Conservation (phyloP, 23 tunicate genomes). For the Styela clava region DNA sequence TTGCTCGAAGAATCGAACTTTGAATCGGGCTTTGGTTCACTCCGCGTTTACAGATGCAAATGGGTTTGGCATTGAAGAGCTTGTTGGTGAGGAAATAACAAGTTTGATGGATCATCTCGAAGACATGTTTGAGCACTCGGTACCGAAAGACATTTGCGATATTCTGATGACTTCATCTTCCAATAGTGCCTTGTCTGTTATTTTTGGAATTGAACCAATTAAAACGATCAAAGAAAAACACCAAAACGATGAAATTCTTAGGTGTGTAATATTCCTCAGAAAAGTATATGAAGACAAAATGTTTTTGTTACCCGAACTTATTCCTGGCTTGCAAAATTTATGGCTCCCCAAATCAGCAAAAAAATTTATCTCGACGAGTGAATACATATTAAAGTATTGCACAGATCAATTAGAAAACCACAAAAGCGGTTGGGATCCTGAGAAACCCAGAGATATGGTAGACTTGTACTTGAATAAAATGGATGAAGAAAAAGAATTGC, state of each 20-base stretch:
- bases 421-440: not conserved
- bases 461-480: not conserved
- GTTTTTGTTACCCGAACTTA: not conserved
- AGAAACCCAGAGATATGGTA: not conserved
- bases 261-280: too few relatives aligned
- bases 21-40: not conserved
- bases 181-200: not conserved
- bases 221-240: not conserved
- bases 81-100: not conserved
- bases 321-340: not conserved
- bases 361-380: not conserved
- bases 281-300: not conserved
- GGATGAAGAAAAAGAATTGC: not conserved
- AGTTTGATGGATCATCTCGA: not conserved
- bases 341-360: conserved; percentile 4
- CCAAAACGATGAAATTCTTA: not conserved
- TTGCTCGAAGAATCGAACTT: not conserved
- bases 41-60: not conserved
- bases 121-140: not conserved
- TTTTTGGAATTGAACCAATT: not conserved
- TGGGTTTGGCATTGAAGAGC: not conserved
- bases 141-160: not conserved
- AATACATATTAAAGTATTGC: not conserved
- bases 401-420: not conserved
- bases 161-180: not conserved